Evolutionary conservation across 2,888 invertebrate genomes (phyloP).

Genomic region (Lasioglossum pauxillum): DNA sequence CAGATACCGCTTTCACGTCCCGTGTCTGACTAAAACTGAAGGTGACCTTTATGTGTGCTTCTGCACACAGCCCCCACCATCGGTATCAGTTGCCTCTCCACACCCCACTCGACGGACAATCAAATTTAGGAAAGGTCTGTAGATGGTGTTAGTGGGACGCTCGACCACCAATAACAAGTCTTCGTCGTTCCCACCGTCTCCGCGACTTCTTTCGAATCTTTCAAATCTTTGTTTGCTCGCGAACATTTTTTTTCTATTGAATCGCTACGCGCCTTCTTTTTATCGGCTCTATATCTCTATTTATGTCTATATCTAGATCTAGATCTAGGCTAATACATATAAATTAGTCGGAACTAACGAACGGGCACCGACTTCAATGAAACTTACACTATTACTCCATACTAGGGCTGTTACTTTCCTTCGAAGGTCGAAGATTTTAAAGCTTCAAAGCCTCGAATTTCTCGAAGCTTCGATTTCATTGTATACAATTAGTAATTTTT

Average conservation of each 20-base stretch:
- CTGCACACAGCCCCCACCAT: slow-evolving; percentile 46
- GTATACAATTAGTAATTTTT: too few species aligned
- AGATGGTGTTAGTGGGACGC: slow-evolving; percentile 56
- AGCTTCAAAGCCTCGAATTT: too few species aligned
- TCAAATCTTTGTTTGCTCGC: too few species aligned
- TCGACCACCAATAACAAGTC: slow-evolving; percentile 22
- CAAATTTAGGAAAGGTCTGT: slow-evolving; percentile 37
- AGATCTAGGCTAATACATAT: neutral
- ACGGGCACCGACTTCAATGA: neutral
- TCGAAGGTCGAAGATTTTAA: too few species aligned
- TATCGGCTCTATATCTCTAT: neutral
- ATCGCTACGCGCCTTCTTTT: neutral
- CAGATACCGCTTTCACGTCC: slow-evolving; percentile 70
- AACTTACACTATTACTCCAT: neutral
- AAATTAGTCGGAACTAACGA: neutral
- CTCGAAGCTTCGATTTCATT: too few species aligned
- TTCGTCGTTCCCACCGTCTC: neutral
- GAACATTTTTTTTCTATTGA: neutral
- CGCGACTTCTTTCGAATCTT: slow-evolving; percentile 34
- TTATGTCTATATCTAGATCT: neutral
- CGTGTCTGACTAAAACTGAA: slow-evolving; percentile 79
- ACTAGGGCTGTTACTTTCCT: too few species aligned
- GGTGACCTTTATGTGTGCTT: slow-evolving; percentile 79
- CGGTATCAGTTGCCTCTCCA: slow-evolving; percentile 7
- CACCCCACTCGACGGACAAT: slow-evolving; percentile 46